Evolutionary conservation across 1,140 invertebrate genomes (phyloP).

Genomic region (Melitaea cinxia): DNA sequence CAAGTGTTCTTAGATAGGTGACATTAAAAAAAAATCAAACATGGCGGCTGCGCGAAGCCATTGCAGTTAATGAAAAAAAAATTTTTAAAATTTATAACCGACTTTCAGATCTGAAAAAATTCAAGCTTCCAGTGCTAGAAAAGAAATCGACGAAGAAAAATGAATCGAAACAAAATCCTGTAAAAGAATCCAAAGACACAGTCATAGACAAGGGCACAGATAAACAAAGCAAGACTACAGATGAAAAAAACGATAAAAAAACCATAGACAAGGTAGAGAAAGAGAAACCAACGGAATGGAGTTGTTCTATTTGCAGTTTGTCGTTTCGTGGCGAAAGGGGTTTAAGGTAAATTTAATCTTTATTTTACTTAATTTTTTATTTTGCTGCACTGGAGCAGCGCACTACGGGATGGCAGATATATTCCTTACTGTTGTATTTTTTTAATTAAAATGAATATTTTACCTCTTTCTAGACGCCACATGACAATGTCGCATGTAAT

Average conservation of each 20-base stretch:
- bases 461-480: conserved; percentile 58
- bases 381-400: too few species aligned
- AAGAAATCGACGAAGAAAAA: conserved; percentile 36
- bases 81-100: neutral
- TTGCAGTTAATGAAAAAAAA: too few species aligned
- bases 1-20: too few species aligned
- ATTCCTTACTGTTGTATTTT: too few species aligned
- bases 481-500: conserved; percentile 59
- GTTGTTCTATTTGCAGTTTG: conserved; percentile 52
- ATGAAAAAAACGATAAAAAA: neutral
- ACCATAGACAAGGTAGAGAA: conserved; percentile 22
- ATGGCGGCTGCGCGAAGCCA: too few species aligned
- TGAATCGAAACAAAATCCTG: conserved; percentile 21
- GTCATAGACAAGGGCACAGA: conserved; percentile 18
- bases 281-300: conserved; percentile 28
- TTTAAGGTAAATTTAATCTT: conserved; percentile 51
- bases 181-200: conserved; percentile 14
- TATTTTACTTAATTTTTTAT: too few species aligned
- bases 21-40: too few species aligned
- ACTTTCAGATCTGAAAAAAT: conserved; percentile 57
- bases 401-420: too few species aligned
- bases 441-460: too few species aligned
- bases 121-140: conserved; percentile 41
- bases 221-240: conserved; percentile 14
- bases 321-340: conserved; percentile 58